Evolutionary conservation across 2,888 invertebrate genomes (phyloP), one percentile per base, ranked within the genome.

Genomic region (Dynastes grantii): DNA sequence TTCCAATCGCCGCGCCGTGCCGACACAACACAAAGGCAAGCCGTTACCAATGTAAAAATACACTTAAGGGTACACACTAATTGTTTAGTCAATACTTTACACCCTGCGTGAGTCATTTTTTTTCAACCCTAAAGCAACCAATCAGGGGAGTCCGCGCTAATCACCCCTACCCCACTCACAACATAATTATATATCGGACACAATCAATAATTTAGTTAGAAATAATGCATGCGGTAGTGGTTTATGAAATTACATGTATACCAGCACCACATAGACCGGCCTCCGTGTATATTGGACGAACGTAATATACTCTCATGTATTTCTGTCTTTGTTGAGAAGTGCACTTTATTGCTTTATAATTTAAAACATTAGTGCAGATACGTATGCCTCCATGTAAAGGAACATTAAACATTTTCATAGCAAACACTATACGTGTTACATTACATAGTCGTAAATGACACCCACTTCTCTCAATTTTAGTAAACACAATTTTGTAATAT

Each of bases 11-110:
- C 65, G 71, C 37, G 71, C 37, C 55, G 22, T 11, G 64, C 70
- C 22, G 55, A 22, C 53, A 76, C 67, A 51, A 68, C 68, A 68
- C 76, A 58, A 76, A 76, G 37, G 76, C 67, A 68, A 68, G 49
- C 75, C 49, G 75, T 53, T 61, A 51, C 63, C 84, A 85, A 87
- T 85, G 87, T 86, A 87, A 87, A 87, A 87, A 88, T 86, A 87
- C 86, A 86, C 87, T 88, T 89, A 87, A 88, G 88, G 87, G 88
- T 86, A 87, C 87, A 81, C 84, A 87, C 89, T 89, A 89, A 89
- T 89, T 89, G 89, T 89, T 89, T 89, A 89, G 88, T 89, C 89
- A 89, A 89, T 89, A 89, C 89, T 89, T 89, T 89, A 88, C 89
- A 89, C 89, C 88, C 89, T 88, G 88, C 88, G 89, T 89, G 89